These are phyloP conservation scores for Nephrotoma flavescens DNA, from an alignment of 2,888 invertebrate genomes.

Conservation along the genomic window DNA sequence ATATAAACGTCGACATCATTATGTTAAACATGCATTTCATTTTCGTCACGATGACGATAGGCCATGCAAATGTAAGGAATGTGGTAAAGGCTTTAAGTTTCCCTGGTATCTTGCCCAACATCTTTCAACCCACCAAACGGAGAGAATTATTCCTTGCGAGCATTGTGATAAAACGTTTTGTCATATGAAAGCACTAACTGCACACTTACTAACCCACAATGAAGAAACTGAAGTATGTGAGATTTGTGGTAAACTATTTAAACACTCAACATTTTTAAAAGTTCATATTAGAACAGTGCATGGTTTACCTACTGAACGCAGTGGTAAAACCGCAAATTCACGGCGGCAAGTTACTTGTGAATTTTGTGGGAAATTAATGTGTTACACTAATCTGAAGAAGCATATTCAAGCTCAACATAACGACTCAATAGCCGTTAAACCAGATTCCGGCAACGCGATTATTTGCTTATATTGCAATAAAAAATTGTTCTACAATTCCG, in stretches of 20 bases:
- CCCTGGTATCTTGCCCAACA: background rate
- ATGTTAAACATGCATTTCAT: background rate
- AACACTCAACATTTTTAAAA: background rate
- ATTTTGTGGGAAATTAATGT: too few relatives aligned
- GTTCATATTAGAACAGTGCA: background rate
- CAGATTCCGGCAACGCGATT: too few relatives aligned
- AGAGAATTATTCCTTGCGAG: background rate
- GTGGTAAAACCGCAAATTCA: too few relatives aligned
- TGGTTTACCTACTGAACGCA: background rate
- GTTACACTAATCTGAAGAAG: too few relatives aligned
- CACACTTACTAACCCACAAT: background rate
- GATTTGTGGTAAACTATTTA: background rate
- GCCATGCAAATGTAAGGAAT: background rate
- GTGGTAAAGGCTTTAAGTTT: background rate
- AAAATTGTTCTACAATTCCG: too few relatives aligned
- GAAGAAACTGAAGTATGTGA: background rate
- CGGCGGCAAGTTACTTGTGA: too few relatives aligned
- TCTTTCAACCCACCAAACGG: background rate
- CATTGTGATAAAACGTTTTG: background rate
- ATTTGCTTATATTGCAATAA: too few relatives aligned
- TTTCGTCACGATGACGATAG: background rate
- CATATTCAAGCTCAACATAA: too few relatives aligned
- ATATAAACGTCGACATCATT: background rate
- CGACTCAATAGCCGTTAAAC: too few relatives aligned
- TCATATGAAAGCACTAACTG: background rate